Percentiles rank a stretch among this genome's conserved stretches.
Evolutionary conservation across 2,888 invertebrate genomes (phyloP).

Genomic region (Leucophenga maculata): DNA sequence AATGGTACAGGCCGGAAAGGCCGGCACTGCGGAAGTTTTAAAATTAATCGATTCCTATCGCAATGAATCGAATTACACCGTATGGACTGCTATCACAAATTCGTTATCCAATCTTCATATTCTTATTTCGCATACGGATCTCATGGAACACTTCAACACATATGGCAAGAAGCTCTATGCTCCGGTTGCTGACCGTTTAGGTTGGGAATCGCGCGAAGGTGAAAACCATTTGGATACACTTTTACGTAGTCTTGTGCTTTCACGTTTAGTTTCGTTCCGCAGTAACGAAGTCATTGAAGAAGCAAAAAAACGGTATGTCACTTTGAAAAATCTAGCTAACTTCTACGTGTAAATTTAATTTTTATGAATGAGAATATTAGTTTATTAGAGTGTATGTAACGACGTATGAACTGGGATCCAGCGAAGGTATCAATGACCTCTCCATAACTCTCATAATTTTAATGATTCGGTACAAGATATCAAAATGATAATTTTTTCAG

Average conservation of each 20-base stretch:
- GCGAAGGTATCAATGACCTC: too few species aligned
- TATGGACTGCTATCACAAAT: conserved; percentile 89
- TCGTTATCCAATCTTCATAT: conserved; percentile 84
- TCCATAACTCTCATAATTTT: too few species aligned
- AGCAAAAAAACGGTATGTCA: conserved; percentile 75
- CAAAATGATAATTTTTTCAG: too few species aligned
- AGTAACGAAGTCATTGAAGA: conserved; percentile 85
- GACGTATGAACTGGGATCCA: too few species aligned
- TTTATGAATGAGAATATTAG: too few species aligned
- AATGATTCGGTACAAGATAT: too few species aligned
- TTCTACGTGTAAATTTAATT: too few species aligned
- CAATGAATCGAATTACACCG: conserved; percentile 92
- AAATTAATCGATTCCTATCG: conserved; percentile 88
- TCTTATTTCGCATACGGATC: conserved; percentile 85
- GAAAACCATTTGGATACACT: conserved; percentile 92
- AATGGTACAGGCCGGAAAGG: conserved; percentile 87
- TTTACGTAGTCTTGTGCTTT: conserved; percentile 87
- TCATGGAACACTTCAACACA: conserved; percentile 80
- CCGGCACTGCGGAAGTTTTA: conserved; percentile 82
- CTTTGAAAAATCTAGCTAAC: too few species aligned
- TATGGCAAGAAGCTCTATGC: conserved; percentile 84
- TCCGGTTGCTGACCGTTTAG: conserved; percentile 81
- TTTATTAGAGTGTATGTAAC: too few species aligned
- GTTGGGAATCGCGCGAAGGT: conserved; percentile 87
- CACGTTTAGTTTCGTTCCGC: conserved; percentile 85